Percentiles rank a stretch among this genome's conserved stretches.
Evolutionary conservation across 2,797 vertebrate species (phyloP).

Genomic region (Anguilla pacifica): DNA sequence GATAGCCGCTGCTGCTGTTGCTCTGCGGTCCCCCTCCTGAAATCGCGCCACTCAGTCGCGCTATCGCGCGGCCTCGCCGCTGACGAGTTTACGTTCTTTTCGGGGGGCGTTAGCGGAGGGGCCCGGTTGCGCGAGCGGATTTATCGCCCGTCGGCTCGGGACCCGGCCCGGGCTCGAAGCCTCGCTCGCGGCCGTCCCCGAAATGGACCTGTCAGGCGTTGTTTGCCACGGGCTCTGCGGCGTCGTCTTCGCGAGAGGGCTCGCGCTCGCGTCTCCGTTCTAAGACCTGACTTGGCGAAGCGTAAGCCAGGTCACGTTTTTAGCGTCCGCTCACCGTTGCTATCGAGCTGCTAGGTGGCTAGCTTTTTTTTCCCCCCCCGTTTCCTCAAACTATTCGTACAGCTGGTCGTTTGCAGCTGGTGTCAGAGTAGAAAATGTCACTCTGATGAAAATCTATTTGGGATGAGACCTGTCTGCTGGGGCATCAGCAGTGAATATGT

Average conservation of each 20-base stretch:
- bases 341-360: not conserved
- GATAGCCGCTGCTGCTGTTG: constrained; percentile 41
- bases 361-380: not conserved
- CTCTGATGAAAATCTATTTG: not conserved
- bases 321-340: not conserved
- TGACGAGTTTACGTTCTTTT: not conserved
- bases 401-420: not conserved
- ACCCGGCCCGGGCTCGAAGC: not conserved
- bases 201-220: not conserved
- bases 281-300: not conserved
- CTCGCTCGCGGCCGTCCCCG: not conserved
- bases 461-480: not conserved
- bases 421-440: not conserved
- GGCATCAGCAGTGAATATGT: not conserved
- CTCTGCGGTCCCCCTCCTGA: not conserved
- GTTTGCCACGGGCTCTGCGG: not conserved
- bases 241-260: not conserved
- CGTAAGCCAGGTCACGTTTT: not conserved
- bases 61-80: not conserved
- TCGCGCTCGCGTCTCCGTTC: not conserved
- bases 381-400: not conserved
- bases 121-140: not conserved
- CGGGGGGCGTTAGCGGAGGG: not conserved
- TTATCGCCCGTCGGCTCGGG: not conserved
- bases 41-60: not conserved